A percentile compares a stretch with the other conserved stretches of the same genome.
phyloP scores from a whole-genome alignment of 53 echinoderm and acorn worm species.

The Crossaster papposus region DNA sequence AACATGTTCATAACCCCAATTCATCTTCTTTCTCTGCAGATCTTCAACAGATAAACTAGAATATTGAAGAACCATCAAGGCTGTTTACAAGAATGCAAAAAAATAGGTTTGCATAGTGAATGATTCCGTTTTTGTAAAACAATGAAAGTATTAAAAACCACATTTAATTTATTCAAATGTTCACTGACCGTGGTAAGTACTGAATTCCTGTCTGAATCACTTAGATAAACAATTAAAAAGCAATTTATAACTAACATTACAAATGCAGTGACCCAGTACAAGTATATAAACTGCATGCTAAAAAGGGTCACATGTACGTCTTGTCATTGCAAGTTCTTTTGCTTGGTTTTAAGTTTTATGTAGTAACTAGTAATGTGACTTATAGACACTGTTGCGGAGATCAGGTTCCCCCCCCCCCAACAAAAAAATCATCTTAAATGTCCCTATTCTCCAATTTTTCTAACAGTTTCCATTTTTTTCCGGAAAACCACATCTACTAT shows the following conservation, averaged over 20 bases:
- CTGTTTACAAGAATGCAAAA: not conserved
- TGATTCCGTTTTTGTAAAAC: not conserved
- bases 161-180: not conserved
- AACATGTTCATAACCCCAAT: not conserved
- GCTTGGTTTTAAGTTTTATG: too few relatives aligned
- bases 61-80: slow-evolving; percentile 15
- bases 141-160: not conserved
- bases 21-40: not conserved
- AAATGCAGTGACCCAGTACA: not conserved
- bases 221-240: too few relatives aligned
- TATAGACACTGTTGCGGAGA: too few relatives aligned
- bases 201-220: too few relatives aligned
- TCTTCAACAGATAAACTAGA: slow-evolving; percentile 41
- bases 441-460: not conserved
- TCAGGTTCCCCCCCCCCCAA: too few relatives aligned
- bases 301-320: too few relatives aligned
- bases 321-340: too few relatives aligned
- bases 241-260: too few relatives aligned
- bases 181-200: not conserved
- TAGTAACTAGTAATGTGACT: too few relatives aligned
- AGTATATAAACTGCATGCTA: not conserved
- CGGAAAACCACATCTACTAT: too few relatives aligned
- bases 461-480: too few relatives aligned
- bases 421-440: not conserved
- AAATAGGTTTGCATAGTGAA: not conserved